Evolutionary conservation across 2,113 vertebrate genomes (phyloP).

Genomic region (Sprattus sprattus): DNA sequence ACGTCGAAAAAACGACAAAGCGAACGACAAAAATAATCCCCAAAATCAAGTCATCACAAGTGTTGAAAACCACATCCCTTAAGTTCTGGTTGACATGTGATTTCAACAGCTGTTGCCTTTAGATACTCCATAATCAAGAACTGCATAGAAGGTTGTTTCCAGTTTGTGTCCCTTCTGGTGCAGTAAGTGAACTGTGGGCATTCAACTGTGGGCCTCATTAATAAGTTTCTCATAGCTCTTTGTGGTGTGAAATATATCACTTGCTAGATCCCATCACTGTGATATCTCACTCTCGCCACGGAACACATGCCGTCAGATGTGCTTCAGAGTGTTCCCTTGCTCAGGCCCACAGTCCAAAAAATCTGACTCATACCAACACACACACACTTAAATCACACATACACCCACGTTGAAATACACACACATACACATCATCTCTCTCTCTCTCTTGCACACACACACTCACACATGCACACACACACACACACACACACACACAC

Average conservation of each 20-base stretch:
- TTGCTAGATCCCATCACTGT: background rate
- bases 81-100: background rate
- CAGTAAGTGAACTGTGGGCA: background rate
- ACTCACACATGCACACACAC: no score
- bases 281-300: conserved; percentile 1
- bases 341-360: background rate
- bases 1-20: background rate
- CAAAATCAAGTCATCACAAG: background rate
- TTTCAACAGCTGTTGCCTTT: background rate
- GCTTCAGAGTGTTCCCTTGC: background rate
- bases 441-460: background rate
- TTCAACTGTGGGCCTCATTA: background rate
- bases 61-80: background rate
- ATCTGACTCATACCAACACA: background rate
- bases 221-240: background rate
- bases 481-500: background rate
- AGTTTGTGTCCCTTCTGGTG: background rate
- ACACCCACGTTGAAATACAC: background rate
- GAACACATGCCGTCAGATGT: conserved; percentile 1
- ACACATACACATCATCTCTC: background rate
- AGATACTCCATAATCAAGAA: background rate
- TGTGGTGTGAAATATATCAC: conserved; percentile 14
- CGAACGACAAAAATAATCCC: background rate
- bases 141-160: background rate
- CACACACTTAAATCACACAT: background rate